A percentile compares a stretch with the other conserved stretches of the same genome.
Evolutionary conservation across 2,113 vertebrate genomes (phyloP).

Genomic region (Caranx melampygus): DNA sequence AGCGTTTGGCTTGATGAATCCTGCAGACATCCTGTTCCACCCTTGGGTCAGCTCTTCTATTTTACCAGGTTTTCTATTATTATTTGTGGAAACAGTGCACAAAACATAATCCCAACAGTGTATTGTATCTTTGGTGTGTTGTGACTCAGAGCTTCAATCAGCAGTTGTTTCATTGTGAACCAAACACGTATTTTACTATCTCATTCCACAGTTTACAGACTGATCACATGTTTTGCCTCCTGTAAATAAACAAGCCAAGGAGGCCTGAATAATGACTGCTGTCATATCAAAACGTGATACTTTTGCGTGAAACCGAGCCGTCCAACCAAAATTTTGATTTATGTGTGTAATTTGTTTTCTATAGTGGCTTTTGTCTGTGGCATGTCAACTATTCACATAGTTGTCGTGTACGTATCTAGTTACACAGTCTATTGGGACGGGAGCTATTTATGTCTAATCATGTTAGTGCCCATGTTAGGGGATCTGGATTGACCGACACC

Average conservation of each 20-base stretch:
- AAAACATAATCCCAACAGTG: background rate
- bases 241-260: conserved; percentile 15
- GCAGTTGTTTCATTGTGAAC: background rate
- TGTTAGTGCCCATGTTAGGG: conserved; percentile 82
- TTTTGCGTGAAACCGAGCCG: background rate
- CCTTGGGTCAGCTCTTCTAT: background rate
- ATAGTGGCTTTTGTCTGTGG: conserved; percentile 48
- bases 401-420: conserved; percentile 61
- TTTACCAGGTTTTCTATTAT: background rate
- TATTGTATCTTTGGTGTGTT: background rate
- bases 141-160: background rate
- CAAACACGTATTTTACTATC: conserved; percentile 2
- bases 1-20: background rate
- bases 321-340: background rate
- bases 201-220: conserved; percentile 14
- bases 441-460: conserved; percentile 82
- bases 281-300: background rate
- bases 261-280: conserved; percentile 10
- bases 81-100: background rate
- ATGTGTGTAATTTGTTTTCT: conserved; percentile 35
- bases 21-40: background rate
- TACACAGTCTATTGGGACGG: conserved; percentile 72
- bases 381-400: conserved; percentile 63
- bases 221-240: conserved; percentile 17
- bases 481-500: conserved; percentile 73